Conservation (phyloP, 64 coral and sea anemone species). For the Montipora foliosa region DNA sequence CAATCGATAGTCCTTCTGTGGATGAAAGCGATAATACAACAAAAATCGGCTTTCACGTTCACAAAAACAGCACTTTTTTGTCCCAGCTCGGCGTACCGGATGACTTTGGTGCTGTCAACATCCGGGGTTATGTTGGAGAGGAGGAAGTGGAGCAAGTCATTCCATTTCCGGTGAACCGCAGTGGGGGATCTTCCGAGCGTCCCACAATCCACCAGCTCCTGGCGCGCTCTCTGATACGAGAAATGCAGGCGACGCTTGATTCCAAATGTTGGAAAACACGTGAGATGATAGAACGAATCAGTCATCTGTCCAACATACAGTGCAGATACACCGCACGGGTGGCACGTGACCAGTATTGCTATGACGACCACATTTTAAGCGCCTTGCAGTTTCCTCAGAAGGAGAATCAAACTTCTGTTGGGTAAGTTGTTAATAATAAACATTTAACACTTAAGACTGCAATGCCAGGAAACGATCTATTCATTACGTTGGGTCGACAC, state of each 20-base stretch:
- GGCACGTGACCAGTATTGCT: conserved; percentile 87
- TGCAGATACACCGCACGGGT: conserved; percentile 75
- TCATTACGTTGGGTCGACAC: too few species aligned
- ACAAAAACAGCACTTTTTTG: conserved; percentile 67
- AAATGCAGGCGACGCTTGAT: conserved; percentile 69
- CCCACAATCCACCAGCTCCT: conserved; percentile 89
- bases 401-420: conserved; percentile 32
- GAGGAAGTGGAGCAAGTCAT: conserved; percentile 85
- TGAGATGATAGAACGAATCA: conserved; percentile 56
- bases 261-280: conserved; percentile 38
- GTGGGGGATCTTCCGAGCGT: conserved; percentile 57
- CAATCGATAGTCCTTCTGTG: conserved; percentile 25
- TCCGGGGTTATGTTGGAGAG: conserved; percentile 77
- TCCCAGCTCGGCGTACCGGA: conserved; percentile 68
- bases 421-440: conserved; percentile 21
- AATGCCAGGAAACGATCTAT: too few species aligned
- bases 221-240: conserved; percentile 87
- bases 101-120: conserved; percentile 88
- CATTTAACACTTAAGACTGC: too few species aligned
- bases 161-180: conserved; percentile 83
- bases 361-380: conserved; percentile 84
- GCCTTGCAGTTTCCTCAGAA: conserved; percentile 79
- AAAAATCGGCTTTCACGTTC: background rate
- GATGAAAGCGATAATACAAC: conserved; percentile 9
- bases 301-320: conserved; percentile 64